Evolutionary conservation across 2,113 vertebrate species (phyloP).

Genomic region (Alexandromys fortis): DNA sequence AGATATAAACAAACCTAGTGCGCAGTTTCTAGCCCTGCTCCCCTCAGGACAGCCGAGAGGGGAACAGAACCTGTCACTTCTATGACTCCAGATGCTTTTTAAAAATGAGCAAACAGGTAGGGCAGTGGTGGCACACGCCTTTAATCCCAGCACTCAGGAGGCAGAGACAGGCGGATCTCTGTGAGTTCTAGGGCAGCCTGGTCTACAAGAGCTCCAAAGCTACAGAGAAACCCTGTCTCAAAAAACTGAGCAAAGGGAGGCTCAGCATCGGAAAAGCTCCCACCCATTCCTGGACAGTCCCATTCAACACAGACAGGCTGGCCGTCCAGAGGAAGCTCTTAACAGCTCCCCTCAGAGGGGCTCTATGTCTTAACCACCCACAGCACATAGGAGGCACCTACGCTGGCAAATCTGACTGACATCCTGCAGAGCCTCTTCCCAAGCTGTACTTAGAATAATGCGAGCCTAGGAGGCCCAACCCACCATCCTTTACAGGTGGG

Average conservation of each 20-base stretch:
- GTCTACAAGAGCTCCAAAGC: too few relatives aligned
- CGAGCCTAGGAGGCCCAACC: not conserved
- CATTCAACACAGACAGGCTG: not conserved
- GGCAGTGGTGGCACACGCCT: too few relatives aligned
- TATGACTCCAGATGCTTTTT: not conserved
- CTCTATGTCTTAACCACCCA: too few relatives aligned
- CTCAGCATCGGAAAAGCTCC: not conserved
- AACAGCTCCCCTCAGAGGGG: not conserved
- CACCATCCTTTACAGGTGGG: not conserved
- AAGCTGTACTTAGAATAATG: not conserved
- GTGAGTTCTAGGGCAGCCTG: too few relatives aligned
- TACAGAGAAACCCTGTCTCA: too few relatives aligned
- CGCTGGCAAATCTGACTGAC: not conserved
- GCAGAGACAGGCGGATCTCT: too few relatives aligned
- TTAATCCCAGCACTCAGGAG: too few relatives aligned
- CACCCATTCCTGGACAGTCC: not conserved
- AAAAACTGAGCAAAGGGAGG: too few relatives aligned
- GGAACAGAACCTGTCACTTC: not conserved
- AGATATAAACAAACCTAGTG: too few relatives aligned
- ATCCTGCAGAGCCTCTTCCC: rapidly evolving
- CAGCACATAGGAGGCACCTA: rapidly evolving
- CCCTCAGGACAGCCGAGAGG: not conserved
- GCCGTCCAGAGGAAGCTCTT: not conserved
- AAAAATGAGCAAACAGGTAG: too few relatives aligned
- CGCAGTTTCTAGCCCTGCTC: not conserved